phyloP scores from a whole-genome alignment of 2,888 invertebrate species.

The Caenorhabditis sp. region DNA sequence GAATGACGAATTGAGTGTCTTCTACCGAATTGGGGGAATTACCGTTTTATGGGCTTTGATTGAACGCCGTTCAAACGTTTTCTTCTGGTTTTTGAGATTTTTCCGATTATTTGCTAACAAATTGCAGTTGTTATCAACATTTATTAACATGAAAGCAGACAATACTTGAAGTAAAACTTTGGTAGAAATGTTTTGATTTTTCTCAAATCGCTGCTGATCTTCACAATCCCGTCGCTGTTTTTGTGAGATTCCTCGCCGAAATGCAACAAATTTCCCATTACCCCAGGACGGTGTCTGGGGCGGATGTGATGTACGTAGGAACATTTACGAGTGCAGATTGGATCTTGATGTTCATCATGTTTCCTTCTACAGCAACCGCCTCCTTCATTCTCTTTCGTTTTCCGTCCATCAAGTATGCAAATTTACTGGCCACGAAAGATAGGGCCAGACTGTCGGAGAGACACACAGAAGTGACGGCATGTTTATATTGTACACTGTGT shows the following conservation, averaged over 20 bases:
- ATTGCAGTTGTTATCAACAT: too few species aligned
- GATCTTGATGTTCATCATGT: conserved; percentile 47
- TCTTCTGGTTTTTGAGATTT: too few species aligned
- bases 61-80: too few species aligned
- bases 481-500: conserved; percentile 43
- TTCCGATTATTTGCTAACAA: too few species aligned
- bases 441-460: conserved; percentile 26
- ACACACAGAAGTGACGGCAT: conserved; percentile 22
- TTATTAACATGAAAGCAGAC: too few species aligned
- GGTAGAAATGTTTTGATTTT: too few species aligned
- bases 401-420: conserved; percentile 31
- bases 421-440: conserved; percentile 26
- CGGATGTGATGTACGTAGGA: conserved; percentile 43
- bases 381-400: conserved; percentile 3
- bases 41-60: too few species aligned
- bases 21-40: neutral
- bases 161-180: too few species aligned
- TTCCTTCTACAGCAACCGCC: conserved; percentile 12
- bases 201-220: neutral
- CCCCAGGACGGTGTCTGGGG: conserved; percentile 8
- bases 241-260: conserved; percentile 5
- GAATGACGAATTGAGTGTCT: conserved; percentile 1
- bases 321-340: conserved; percentile 41
- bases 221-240: neutral
- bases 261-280: conserved; percentile 47